Conservation (phyloP, 1,140 invertebrate species). For the Musca domestica region DNA sequence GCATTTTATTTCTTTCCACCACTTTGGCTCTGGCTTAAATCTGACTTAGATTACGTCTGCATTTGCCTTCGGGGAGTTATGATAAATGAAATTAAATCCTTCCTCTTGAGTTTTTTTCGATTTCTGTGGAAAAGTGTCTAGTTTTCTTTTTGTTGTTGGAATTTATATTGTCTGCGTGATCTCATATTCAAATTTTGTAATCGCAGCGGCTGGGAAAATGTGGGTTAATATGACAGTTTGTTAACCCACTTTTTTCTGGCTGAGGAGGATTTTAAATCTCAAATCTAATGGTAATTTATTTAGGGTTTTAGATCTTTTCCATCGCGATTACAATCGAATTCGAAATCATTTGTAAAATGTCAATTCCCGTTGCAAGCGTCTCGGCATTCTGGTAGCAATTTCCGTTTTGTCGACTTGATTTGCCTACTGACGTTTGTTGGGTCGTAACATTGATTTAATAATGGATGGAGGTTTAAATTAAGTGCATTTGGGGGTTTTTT, state of each 20-base stretch:
- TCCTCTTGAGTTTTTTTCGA: too few species aligned
- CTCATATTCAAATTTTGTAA: too few species aligned
- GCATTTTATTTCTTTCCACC: too few species aligned
- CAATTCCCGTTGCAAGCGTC: background rate
- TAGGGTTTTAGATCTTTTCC: background rate
- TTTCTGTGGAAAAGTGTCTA: too few species aligned
- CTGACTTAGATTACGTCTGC: too few species aligned
- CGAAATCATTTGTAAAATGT: background rate
- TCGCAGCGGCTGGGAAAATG: background rate
- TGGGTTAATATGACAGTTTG: slow-evolving; percentile 15
- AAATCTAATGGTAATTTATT: slow-evolving; percentile 2
- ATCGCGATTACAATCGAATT: too few species aligned
- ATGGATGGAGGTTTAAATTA: background rate
- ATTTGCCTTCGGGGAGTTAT: too few species aligned
- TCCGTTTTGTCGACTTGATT: slow-evolving; percentile 16
- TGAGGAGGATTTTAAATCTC: background rate
- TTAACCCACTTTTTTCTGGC: background rate
- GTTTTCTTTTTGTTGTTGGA: too few species aligned
- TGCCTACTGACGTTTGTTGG: background rate
- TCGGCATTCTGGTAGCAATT: slow-evolving; percentile 1
- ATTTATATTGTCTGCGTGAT: too few species aligned
- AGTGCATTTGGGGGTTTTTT: background rate
- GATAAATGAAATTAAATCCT: too few species aligned
- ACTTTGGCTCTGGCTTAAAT: too few species aligned
- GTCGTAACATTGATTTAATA: background rate